Conservation (phyloP, 2,797 vertebrate species). For the Sciurus vulgaris region DNA sequence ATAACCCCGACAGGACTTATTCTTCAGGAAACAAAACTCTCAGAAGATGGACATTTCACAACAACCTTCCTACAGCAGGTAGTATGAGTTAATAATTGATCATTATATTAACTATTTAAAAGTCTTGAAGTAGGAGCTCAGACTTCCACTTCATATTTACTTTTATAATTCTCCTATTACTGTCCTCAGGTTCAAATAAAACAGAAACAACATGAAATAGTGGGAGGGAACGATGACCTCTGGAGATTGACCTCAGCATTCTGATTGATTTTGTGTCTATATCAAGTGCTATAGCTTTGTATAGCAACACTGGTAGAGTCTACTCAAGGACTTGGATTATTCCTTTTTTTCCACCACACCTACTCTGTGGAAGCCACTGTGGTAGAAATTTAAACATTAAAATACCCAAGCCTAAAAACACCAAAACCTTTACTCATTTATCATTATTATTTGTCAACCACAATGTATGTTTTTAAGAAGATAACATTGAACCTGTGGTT, state of each 20-base stretch:
- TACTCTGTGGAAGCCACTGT: background rate
- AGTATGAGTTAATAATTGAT: constrained; percentile 25
- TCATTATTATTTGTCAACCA: background rate
- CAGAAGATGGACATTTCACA: constrained; percentile 37
- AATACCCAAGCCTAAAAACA: background rate
- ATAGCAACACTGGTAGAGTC: background rate
- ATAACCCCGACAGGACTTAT: background rate
- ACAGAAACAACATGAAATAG: background rate
- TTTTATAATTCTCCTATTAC: constrained; percentile 21
- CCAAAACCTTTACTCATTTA: background rate
- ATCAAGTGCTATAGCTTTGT: background rate
- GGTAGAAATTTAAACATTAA: constrained; percentile 18
- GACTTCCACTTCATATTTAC: constrained; percentile 27
- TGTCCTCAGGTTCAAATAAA: constrained; percentile 9
- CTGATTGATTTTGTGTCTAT: background rate
- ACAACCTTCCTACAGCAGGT: background rate
- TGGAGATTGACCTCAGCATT: background rate
- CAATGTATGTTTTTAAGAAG: background rate
- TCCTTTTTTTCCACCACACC: background rate
- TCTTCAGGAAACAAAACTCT: constrained; percentile 48
- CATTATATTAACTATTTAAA: constrained; percentile 42
- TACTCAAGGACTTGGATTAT: background rate
- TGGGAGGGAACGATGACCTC: background rate
- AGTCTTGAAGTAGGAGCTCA: background rate
- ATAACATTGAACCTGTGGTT: background rate